These are phyloP conservation scores for Mallotus villosus DNA, from an alignment of 2,797 vertebrate genomes.

Conservation along the genomic window DNA sequence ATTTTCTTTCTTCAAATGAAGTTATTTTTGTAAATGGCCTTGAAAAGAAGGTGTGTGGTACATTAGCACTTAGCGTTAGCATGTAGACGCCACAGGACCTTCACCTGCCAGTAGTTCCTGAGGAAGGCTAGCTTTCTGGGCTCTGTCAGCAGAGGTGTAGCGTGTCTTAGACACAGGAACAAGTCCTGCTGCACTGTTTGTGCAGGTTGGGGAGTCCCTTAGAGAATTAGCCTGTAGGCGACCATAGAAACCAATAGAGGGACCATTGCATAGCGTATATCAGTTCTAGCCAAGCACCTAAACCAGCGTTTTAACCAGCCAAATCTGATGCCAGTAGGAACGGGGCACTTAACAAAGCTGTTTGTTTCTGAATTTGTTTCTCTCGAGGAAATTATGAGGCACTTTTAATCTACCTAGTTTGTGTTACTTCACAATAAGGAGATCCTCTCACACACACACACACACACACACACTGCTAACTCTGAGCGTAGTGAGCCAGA, in stretches of 20 bases:
- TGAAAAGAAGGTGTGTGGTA: slow-evolving; percentile 68
- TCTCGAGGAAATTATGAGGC: slow-evolving; percentile 64
- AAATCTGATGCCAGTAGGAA: slow-evolving; percentile 70
- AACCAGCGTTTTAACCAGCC: slow-evolving; percentile 83
- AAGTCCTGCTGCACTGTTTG: slow-evolving; percentile 51
- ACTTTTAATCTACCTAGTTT: slow-evolving; percentile 58
- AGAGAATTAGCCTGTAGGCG: slow-evolving; percentile 64
- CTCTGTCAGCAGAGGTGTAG: slow-evolving; percentile 61
- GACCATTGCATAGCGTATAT: slow-evolving; percentile 71
- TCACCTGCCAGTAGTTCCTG: slow-evolving; percentile 59
- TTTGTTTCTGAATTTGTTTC: slow-evolving; percentile 58
- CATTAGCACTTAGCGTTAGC: slow-evolving; percentile 83
- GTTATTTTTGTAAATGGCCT: slow-evolving; percentile 62
- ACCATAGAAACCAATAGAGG: slow-evolving; percentile 68
- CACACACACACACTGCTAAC: slow-evolving; percentile 31
- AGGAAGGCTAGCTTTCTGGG: slow-evolving; percentile 10
- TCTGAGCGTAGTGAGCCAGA: slow-evolving; percentile 48
- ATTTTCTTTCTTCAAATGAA: slow-evolving; percentile 52
- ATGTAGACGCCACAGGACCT: slow-evolving; percentile 69
- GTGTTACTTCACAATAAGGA: slow-evolving; percentile 50
- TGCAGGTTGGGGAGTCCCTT: slow-evolving; percentile 63
- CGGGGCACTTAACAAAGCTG: slow-evolving; percentile 66
- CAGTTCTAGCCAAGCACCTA: slow-evolving; percentile 73
- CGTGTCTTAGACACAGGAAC: slow-evolving; percentile 63
- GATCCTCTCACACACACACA: slow-evolving; percentile 29